Conservation (phyloP, 2,888 invertebrate genomes). For the Pecten maximus region DNA sequence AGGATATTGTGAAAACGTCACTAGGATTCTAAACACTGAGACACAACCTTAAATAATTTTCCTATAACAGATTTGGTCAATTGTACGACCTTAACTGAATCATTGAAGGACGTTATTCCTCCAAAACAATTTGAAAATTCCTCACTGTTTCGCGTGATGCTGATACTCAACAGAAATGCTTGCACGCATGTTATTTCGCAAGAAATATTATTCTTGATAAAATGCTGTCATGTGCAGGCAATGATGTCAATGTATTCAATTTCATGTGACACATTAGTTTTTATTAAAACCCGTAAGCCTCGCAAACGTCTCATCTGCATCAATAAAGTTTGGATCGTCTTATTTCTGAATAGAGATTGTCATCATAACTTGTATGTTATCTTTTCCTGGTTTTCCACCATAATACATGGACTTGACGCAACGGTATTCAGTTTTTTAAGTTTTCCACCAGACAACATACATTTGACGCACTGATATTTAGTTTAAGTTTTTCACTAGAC, state of each 20-base stretch:
- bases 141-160: background rate
- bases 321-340: background rate
- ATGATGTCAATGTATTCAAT: background rate
- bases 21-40: background rate
- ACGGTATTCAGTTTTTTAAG: too few relatives aligned
- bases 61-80: background rate
- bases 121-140: background rate
- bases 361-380: background rate
- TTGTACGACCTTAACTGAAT: background rate
- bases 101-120: background rate
- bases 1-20: background rate
- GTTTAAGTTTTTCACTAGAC: too few relatives aligned
- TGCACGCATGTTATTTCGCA: background rate
- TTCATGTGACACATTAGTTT: conserved; percentile 29
- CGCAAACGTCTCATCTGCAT: background rate
- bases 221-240: background rate
- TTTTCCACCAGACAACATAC: background rate
- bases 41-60: background rate
- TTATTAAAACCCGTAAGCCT: background rate
- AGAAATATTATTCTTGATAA: conserved; percentile 28
- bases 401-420: background rate
- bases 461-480: too few relatives aligned
- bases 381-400: background rate
- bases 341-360: background rate
- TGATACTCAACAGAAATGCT: background rate